Percentiles rank a stretch among this genome's conserved stretches.
Conservation (phyloP, 2,888 invertebrate genomes). For the Caenorhabditis japonica region DNA sequence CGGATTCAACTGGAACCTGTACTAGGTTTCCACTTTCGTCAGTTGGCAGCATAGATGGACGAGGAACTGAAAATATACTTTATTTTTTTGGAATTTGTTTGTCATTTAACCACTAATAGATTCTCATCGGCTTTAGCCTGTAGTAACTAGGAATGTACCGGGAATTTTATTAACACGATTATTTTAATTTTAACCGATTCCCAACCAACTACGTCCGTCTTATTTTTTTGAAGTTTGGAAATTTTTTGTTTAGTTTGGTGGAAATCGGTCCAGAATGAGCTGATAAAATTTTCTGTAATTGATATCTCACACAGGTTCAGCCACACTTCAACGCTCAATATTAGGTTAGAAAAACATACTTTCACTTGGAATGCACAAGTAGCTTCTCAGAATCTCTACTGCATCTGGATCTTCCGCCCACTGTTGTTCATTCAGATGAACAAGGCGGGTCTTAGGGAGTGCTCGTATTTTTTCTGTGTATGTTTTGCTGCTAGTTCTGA, state of each 20-base stretch:
- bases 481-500: slow-evolving; percentile 23
- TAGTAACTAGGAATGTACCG: no score
- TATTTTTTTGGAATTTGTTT: not conserved
- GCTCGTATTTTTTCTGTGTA: slow-evolving; percentile 37
- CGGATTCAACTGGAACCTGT: slow-evolving; percentile 37
- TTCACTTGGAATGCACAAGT: slow-evolving; percentile 35
- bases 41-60: slow-evolving; percentile 54
- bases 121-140: no score
- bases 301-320: no score
- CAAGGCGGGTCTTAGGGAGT: slow-evolving; percentile 36
- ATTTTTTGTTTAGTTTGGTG: no score
- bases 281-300: no score
- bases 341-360: not conserved
- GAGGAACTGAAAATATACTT: slow-evolving; percentile 26
- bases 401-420: slow-evolving; percentile 53
- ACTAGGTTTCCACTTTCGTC: slow-evolving; percentile 56
- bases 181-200: no score
- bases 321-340: no score
- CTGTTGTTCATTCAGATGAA: slow-evolving; percentile 47
- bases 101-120: no score
- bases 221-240: no score
- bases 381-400: slow-evolving; percentile 26
- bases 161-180: no score
- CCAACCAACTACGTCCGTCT: no score
- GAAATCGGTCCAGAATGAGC: no score